Base-by-base conservation (phyloP, 2,113 vertebrate species). In the Catharus minimus region DNA sequence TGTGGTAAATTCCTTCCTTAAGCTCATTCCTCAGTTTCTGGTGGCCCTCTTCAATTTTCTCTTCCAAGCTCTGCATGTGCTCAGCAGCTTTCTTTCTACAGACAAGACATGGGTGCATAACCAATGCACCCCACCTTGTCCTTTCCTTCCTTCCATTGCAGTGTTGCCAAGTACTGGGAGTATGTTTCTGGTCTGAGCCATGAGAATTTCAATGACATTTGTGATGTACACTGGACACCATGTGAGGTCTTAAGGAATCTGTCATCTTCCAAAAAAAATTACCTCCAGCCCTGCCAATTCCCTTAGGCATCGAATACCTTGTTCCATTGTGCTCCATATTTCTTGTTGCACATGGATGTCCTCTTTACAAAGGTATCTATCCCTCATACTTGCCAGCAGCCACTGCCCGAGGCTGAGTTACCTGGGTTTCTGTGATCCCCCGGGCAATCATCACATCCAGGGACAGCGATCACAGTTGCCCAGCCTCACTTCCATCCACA, bases 381-480 rank as follows among this genome's bases (percentile, higher is more conserved):
- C 24, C 20, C 26, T 21, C 21, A 36, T 10, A 23, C 24, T 30
- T 20, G 13, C 15, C 36, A 56, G 43, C 5, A 49, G 30, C 36
- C 4, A 4, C 30, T 4, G 3, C 19, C 33, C 65, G 50, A 41
- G 20, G 60, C 24, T 65, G 43, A 60, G 41, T 24, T 57, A 43
- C 52, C 36, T 11, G 52, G 20, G 60, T 36, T 65, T 20, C 39
- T 26, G 26, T 5, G 11, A 43, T 66, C 9, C 43, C 28, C 23
- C n/a, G 27, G 14, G n/a, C 27, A 62, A 72, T 27, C 39, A 38
- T 13, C 18, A 62, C 22, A 61, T 10, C 15, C 15, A 1, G 2
- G 55, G 26, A 52, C 26, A 52, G 19, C 0, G 0, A 50, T 43
- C 55, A 30, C 44, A 33, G 36, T 0, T 50, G 44, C 30, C 36